Evolutionary conservation across 2,888 invertebrate species (phyloP), one percentile per base, ranked within the genome.

Genomic region (Dichetophora obliterata): DNA sequence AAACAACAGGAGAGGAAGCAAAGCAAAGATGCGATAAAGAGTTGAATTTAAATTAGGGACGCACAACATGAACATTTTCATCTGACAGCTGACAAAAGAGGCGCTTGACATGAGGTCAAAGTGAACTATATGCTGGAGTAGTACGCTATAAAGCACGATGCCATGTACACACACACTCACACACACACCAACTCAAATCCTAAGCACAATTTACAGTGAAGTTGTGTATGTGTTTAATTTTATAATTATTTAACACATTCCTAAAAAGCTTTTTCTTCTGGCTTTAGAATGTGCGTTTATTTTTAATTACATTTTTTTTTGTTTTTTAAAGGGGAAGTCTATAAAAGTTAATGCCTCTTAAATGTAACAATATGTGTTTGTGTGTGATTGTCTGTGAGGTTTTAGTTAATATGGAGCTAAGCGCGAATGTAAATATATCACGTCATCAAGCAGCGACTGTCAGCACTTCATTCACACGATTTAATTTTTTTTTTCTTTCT

Each of bases 31-130:
- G 31, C 11, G 63, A 34, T n/a, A 31, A 14, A n/a, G 8, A 24
- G 63, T 31, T n/a, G 63, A 63, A 34, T n/a, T 63, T 31, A 16
- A 31, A 34, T 31, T 34, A n/a, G n/a, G 63, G n/a, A 31, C 27
- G 31, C 24, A 43, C 2, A 16, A 14, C 63, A 31, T 63, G 34
- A 14, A 31, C 27, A 63, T 24, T 27, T 31, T n/a, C 5, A 5
- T 34, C 63, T n/a, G 63, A 63, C 61, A 57, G 68, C 54, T 37
- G 73, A 73, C 76, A 73, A 76, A 63, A 68, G 68, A 72, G 57
- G 71, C 65, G 54, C 66, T 68, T 66, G 76, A 76, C 76, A 72
- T 68, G 68, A 57, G 76, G 76, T 76, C 73, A 76, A 76, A 52
- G 54, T 14, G 52, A 57, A 24, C 52, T 43, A 63, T 6, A 34